Conservation (phyloP, 1,140 invertebrate genomes). For the Metaphire vulgaris region DNA sequence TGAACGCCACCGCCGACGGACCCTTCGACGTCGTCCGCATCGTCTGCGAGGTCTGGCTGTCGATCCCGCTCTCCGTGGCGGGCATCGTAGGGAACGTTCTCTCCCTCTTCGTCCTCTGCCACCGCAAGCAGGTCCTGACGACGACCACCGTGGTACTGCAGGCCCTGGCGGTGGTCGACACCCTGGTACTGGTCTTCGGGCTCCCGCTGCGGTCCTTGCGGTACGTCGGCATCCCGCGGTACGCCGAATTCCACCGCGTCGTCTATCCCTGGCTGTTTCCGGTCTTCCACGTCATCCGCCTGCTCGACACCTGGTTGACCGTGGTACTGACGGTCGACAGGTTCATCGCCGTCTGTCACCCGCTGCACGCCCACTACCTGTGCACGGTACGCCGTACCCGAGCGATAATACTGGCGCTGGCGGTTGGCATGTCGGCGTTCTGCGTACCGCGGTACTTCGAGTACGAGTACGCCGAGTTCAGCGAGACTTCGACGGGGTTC, state of each 20-base stretch:
- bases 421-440: conserved; percentile 4
- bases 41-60: conserved; percentile 26
- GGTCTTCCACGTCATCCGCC: conserved; percentile 19
- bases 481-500: conserved; percentile 7
- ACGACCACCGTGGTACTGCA: conserved; percentile 24
- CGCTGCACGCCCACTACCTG: conserved; percentile 25
- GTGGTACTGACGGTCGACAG: conserved; percentile 27
- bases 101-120: conserved; percentile 25
- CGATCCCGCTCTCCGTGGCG: conserved; percentile 13
- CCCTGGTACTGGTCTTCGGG: conserved; percentile 11
- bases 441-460: conserved; percentile 29
- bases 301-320: conserved; percentile 26
- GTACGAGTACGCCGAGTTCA: conserved; percentile 3
- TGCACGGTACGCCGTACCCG: conserved; percentile 20
- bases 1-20: too few relatives aligned
- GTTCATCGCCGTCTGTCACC: conserved; percentile 29
- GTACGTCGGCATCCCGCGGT: conserved; percentile 11
- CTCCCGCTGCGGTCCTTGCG: conserved; percentile 18
- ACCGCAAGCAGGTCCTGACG: conserved; percentile 24
- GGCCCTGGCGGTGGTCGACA: conserved; percentile 23
- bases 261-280: conserved; percentile 27
- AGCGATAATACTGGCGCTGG: conserved; percentile 10
- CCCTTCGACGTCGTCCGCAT: conserved; percentile 5
- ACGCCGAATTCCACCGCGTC: conserved; percentile 1
- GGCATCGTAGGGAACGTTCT: conserved; percentile 28